Conservation (phyloP, 1,140 invertebrate species). For the Holotrichia oblita region DNA sequence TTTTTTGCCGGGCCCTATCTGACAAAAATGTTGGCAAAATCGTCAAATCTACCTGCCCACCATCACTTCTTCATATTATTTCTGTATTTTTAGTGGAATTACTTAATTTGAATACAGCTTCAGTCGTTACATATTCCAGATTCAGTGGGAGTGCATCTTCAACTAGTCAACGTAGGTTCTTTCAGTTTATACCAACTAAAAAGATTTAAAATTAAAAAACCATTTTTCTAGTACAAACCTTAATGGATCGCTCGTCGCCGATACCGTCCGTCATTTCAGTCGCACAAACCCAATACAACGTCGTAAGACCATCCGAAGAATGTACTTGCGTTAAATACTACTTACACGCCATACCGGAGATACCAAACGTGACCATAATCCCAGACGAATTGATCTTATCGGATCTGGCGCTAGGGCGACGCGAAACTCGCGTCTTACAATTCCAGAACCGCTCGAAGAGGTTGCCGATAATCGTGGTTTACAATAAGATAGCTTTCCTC, state of each 20-base stretch:
- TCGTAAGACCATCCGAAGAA: neutral
- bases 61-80: too few relatives aligned
- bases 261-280: neutral
- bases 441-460: conserved; percentile 49
- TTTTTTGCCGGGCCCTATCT: too few relatives aligned
- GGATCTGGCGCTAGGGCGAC: conserved; percentile 41
- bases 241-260: neutral
- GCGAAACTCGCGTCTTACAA: conserved; percentile 38
- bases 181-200: neutral
- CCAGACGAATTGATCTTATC: conserved; percentile 47
- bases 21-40: too few relatives aligned
- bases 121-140: neutral
- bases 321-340: neutral
- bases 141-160: neutral
- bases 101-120: too few relatives aligned
- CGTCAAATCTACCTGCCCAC: too few relatives aligned
- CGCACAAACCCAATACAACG: neutral
- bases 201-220: neutral
- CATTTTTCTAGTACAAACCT: neutral
- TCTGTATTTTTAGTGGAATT: too few relatives aligned
- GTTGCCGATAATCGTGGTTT: conserved; percentile 49
- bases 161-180: neutral
- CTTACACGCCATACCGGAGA: conserved; percentile 40
- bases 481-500: conserved; percentile 47
- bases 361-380: conserved; percentile 45